These are phyloP conservation scores for Steinernema carpocapsae DNA, from an alignment of 2,888 invertebrate species.

Conservation along the genomic window DNA sequence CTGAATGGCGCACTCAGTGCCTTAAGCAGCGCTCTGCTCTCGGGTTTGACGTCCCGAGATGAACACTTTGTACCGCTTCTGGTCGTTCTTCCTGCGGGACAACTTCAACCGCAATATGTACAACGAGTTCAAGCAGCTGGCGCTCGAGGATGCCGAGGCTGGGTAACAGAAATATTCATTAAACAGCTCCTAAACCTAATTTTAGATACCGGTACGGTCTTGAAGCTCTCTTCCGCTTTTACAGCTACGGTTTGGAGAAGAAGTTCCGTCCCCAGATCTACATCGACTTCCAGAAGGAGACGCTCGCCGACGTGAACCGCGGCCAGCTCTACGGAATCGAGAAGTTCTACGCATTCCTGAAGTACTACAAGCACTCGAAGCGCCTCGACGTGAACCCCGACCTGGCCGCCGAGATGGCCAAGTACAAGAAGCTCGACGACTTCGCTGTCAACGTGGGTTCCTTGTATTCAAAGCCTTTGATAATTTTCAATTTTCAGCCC, in stretches of 20 bases:
- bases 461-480: too few relatives aligned
- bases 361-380: slow-evolving; percentile 75
- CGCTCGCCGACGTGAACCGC: slow-evolving; percentile 57
- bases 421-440: slow-evolving; percentile 72
- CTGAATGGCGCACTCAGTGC: slow-evolving; percentile 91
- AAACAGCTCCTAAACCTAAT: background rate
- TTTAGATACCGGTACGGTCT: slow-evolving; percentile 72
- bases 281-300: slow-evolving; percentile 84
- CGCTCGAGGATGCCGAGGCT: slow-evolving; percentile 88
- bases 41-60: slow-evolving; percentile 94
- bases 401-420: slow-evolving; percentile 70
- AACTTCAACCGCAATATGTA: slow-evolving; percentile 98
- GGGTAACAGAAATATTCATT: slow-evolving; percentile 78
- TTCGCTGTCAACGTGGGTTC: slow-evolving; percentile 59
- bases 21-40: slow-evolving; percentile 90
- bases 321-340: slow-evolving; percentile 96
- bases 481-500: background rate
- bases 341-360: slow-evolving; percentile 98
- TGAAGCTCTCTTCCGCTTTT: slow-evolving; percentile 87
- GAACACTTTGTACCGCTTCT: slow-evolving; percentile 98
- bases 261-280: slow-evolving; percentile 93
- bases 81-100: slow-evolving; percentile 98
- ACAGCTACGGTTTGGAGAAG: slow-evolving; percentile 93
- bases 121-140: slow-evolving; percentile 87
- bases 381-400: slow-evolving; percentile 70